Evolutionary conservation across 2,113 vertebrate genomes (phyloP), one percentile per base, ranked within the genome.

Genomic region (Sialia sialis): DNA sequence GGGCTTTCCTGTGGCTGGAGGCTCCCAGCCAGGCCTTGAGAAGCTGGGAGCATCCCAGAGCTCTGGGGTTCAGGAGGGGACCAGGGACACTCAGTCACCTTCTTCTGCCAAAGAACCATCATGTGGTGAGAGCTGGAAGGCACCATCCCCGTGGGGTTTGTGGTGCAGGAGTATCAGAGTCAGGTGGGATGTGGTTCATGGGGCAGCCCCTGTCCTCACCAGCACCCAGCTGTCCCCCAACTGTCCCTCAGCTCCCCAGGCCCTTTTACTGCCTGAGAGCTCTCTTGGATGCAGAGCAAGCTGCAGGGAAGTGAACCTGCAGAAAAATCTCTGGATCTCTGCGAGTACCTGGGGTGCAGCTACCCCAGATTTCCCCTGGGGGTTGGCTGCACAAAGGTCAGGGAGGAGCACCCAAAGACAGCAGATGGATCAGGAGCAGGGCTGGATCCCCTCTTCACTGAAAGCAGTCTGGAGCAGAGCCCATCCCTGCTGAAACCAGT

Each of bases 81-180:
- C 16, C 29, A 15, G 49, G 82, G 54, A 72, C 15, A 5, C 64
- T 29, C 2, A 0, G 19, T 2, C 21, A 44, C 64, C 51, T 25
- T 29, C 32, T 56, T 7, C 62, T 59, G 27, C n/a, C 43, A 22
- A 30, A 34, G 52, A 19, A 39, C n/a, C 9, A 12, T 1, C 2
- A 22, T 0, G 0, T 21, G 56, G 3, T 18, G 59, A 10, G 34
- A 20, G 16, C 5, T 3, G 16, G 23, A 4, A 43, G 60, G 62
- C n/a, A 18, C 56, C 43, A 3, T 4, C 43, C 8, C 2, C 70
- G 39, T 2, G 6, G 76, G 62, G 13, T 34, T 6, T 27, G 48
- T 1, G 5, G 13, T 12, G 26, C 76, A 20, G 67, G 29, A 21
- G 43, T 17, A 4, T 5, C 3, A 5, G 36, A 25, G 41, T 4